Evolutionary conservation across 2,888 invertebrate genomes (phyloP), one percentile per base, ranked within the genome.

Genomic region (Drosophila affinis): DNA sequence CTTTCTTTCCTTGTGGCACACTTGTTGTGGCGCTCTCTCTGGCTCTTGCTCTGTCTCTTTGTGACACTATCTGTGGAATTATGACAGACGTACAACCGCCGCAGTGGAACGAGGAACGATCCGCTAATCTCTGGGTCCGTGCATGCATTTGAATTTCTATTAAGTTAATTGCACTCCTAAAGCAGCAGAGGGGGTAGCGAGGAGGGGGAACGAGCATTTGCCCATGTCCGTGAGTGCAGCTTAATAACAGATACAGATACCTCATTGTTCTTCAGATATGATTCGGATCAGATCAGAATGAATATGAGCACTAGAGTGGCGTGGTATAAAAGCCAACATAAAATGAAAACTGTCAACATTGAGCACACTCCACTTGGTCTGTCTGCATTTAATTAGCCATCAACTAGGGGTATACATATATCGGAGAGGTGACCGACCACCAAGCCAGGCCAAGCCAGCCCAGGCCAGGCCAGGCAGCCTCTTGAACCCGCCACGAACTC

Each of bases 91-190:
- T 73, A 81, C 85, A 75, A 79, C 76, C 68, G 24, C 24, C 71
- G 46, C 9, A 46, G 27, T 14, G 6, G 9, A 9, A 18, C 7
- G 18, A 6, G 17, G 10, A 24, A 18, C 61, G 32, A 57, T 45
- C 32, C 48, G 65, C 54, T 87, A 82, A 82, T 82, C 81, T 81
- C 52, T 62, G 63, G 71, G 62, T 24, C 62, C 75, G 56, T 77
- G 80, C 80, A 64, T 76, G 79, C 73, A 80, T 85, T 86, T 87
- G 87, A 86, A 88, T 77, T 87, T 87, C 77, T 85, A 87, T 84
- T 87, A 85, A 76, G 78, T 76, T 87, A 84, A 84, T 88, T 86
- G 84, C 76, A 86, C 63, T 64, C 72, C 39, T n/a, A 6, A n/a
- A n/a, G n/a, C 3, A n/a, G n/a, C 3, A 62, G 3, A 12, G 32